A percentile compares a stretch with the other conserved stretches of the same genome.
These are phyloP conservation scores for Mus minutoides DNA, from an alignment of 2,797 vertebrate genomes.

Conservation along the genomic window DNA sequence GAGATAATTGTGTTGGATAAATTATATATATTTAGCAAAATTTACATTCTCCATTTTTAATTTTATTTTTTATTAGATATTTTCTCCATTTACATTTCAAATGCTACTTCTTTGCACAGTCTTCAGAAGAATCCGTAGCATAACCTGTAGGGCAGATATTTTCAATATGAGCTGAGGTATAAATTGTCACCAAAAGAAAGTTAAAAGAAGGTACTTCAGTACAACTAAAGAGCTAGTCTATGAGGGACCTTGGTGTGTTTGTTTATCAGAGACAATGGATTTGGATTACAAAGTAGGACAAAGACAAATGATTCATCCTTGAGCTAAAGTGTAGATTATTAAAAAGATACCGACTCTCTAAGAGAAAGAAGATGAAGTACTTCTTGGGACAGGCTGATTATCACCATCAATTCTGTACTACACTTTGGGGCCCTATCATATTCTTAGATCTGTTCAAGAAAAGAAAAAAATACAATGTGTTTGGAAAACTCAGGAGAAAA, in stretches of 20 bases:
- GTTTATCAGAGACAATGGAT: constrained; percentile 17
- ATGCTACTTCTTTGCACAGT: constrained; percentile 37
- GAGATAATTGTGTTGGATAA: too few species aligned
- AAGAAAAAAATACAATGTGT: constrained; percentile 42
- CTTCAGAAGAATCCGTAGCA: constrained; percentile 31
- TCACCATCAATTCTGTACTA: constrained; percentile 35
- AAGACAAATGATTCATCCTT: constrained; percentile 46
- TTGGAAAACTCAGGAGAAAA: constrained; percentile 58
- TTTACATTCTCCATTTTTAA: too few species aligned
- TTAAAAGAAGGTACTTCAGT: not conserved
- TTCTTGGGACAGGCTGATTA: constrained; percentile 1
- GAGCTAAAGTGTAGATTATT: constrained; percentile 51
- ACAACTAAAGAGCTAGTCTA: not conserved
- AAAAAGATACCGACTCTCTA: constrained; percentile 18
- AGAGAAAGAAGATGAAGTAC: constrained; percentile 43
- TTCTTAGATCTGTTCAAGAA: constrained; percentile 13
- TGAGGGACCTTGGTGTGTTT: constrained; percentile 7
- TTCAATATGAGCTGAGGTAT: constrained; percentile 21
- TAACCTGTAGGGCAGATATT: constrained; percentile 39
- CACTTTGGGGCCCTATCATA: not conserved
- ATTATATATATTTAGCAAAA: too few species aligned
- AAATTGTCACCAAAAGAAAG: constrained; percentile 29
- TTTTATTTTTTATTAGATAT: too few species aligned
- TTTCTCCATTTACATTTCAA: too few species aligned
- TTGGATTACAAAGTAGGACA: constrained; percentile 46